Percentiles rank a stretch among this genome's conserved stretches.
Evolutionary conservation across 2,888 invertebrate genomes (phyloP).

Genomic region (Embidobia sp.): DNA sequence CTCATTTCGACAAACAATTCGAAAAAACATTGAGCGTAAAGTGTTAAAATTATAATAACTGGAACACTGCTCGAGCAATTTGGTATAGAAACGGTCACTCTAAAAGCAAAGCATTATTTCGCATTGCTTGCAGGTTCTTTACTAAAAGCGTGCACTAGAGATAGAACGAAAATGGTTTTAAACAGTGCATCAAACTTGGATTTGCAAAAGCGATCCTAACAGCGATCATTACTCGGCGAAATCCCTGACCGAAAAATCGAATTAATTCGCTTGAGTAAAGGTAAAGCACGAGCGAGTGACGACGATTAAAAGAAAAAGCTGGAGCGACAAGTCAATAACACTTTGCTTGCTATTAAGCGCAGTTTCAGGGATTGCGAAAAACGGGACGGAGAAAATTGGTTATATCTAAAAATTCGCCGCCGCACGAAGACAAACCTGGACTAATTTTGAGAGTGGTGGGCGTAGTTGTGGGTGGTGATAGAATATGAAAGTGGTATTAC

Average conservation of each 20-base stretch:
- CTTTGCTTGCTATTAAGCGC: constrained; percentile 39
- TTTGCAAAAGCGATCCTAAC: no score
- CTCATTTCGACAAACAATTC: no score
- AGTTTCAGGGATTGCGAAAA: constrained; percentile 25
- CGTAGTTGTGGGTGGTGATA: constrained; percentile 64
- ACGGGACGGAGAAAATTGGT: constrained; percentile 50
- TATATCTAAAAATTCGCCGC: constrained; percentile 58
- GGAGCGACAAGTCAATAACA: constrained; percentile 41
- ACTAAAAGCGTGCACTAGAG: no score
- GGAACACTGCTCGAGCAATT: no score
- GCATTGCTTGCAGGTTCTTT: no score
- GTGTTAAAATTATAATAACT: no score
- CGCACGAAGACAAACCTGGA: constrained; percentile 71
- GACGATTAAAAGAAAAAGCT: constrained; percentile 19
- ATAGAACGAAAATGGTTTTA: no score
- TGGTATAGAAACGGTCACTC: no score
- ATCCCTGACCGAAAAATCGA: constrained; percentile 1
- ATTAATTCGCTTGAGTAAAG: constrained; percentile 24
- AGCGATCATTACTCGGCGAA: no score
- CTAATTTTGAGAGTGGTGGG: constrained; percentile 76
- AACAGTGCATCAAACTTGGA: no score
- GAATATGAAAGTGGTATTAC: constrained; percentile 68
- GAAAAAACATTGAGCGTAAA: no score
- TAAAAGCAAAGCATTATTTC: no score
- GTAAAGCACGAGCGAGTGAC: constrained; percentile 9